These are phyloP conservation scores for Microchirus variegatus DNA, from an alignment of 2,797 vertebrate genomes.

Conservation along the genomic window DNA sequence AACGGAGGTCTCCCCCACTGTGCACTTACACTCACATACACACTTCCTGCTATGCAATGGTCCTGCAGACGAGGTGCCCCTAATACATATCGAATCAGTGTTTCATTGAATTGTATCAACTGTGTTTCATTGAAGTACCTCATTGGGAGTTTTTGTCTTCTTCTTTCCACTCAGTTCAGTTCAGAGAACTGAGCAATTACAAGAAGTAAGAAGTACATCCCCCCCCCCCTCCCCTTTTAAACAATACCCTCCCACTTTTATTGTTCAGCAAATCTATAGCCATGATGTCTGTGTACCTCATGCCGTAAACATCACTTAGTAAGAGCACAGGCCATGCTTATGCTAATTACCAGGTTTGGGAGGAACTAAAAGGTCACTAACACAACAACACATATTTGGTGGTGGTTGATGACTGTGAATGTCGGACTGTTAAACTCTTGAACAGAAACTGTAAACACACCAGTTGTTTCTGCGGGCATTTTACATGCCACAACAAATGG, in stretches of 20 bases:
- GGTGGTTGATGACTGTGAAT: constrained; percentile 55
- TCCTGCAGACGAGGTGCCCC: constrained; percentile 58
- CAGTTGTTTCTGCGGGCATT: constrained; percentile 65
- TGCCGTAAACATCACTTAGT: constrained; percentile 11
- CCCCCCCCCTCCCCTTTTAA: too few relatives aligned
- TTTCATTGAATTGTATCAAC: constrained; percentile 62
- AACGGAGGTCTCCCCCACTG: constrained; percentile 40
- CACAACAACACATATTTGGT: constrained; percentile 62
- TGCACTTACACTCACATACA: not conserved
- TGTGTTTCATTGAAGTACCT: constrained; percentile 65
- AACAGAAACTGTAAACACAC: constrained; percentile 64
- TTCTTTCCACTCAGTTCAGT: not conserved
- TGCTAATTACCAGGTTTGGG: constrained; percentile 33
- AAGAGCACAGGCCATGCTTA: constrained; percentile 17
- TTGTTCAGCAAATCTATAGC: constrained; percentile 33
- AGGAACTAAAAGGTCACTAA: constrained; percentile 52
- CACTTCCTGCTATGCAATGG: constrained; percentile 9
- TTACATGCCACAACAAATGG: constrained; percentile 68
- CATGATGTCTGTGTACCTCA: constrained; percentile 28
- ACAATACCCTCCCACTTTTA: constrained; percentile 29
- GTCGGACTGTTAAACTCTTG: constrained; percentile 49
- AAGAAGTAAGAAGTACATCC: not conserved
- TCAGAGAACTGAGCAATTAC: too few relatives aligned
- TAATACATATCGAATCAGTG: constrained; percentile 71
- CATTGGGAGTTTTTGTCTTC: constrained; percentile 49